Evolutionary conservation across 2,797 vertebrate genomes (phyloP).

Genomic region (Sciurus vulgaris): DNA sequence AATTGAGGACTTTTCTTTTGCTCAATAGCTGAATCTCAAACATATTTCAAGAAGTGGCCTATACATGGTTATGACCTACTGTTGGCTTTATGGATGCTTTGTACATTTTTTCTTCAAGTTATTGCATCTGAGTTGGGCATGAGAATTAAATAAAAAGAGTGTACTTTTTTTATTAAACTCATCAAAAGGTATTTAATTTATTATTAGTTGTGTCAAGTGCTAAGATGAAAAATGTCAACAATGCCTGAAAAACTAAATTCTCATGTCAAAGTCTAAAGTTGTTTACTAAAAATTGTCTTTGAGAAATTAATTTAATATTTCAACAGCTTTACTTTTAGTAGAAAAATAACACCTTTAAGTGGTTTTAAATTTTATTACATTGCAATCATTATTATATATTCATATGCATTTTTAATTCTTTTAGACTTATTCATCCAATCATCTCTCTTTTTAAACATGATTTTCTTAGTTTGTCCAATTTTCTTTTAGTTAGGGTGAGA

Average conservation of each 20-base stretch:
- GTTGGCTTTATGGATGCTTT: background rate
- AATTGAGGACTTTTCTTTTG: background rate
- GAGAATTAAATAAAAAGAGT: slow-evolving; percentile 39
- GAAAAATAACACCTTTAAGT: slow-evolving; percentile 32
- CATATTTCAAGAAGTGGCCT: background rate
- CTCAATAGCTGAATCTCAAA: background rate
- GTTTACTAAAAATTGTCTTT: background rate
- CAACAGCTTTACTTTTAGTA: background rate
- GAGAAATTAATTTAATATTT: slow-evolving; percentile 20
- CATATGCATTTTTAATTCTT: background rate
- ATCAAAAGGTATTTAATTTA: background rate
- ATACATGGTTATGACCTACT: background rate
- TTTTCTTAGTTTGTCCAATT: background rate
- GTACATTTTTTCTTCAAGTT: background rate
- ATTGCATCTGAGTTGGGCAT: background rate
- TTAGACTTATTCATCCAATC: background rate
- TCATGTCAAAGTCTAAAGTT: slow-evolving; percentile 13
- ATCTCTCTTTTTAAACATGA: background rate
- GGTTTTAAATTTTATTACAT: background rate
- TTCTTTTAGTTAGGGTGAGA: background rate
- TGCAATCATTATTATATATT: background rate
- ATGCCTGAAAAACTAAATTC: slow-evolving; percentile 26
- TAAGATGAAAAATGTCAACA: slow-evolving; percentile 13
- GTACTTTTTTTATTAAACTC: slow-evolving; percentile 6
- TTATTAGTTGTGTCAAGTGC: background rate